Conservation (phyloP, 2,888 invertebrate species). For the Glyphotaelius pellucidus region DNA sequence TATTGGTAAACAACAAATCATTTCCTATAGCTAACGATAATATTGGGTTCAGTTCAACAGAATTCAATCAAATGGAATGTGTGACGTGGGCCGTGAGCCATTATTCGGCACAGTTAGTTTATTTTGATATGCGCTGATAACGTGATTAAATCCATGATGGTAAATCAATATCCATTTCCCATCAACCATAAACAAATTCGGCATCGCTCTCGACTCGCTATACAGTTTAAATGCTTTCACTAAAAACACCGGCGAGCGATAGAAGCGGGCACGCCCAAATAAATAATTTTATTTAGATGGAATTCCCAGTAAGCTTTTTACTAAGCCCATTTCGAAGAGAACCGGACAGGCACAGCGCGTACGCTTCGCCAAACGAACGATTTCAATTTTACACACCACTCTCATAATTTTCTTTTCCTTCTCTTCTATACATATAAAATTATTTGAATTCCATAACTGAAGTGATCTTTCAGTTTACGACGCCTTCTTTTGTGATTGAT, state of each 20-base stretch:
- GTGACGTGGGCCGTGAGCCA: conserved; percentile 9
- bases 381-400: background rate
- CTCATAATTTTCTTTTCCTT: background rate
- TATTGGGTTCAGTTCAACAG: background rate
- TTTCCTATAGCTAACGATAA: background rate
- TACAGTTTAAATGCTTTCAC: conserved; percentile 2
- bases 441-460: background rate
- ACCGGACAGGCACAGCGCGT: background rate
- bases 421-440: background rate
- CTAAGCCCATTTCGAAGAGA: background rate
- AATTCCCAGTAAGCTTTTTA: background rate
- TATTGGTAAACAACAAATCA: background rate
- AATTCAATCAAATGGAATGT: background rate
- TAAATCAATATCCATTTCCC: conserved; percentile 36
- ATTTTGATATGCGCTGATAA: conserved; percentile 45
- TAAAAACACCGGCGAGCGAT: background rate
- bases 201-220: background rate
- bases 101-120: conserved; percentile 37
- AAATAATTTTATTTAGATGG: background rate
- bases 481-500: too few species aligned
- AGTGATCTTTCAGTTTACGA: background rate
- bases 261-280: background rate
- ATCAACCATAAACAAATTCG: conserved; percentile 17
- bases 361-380: background rate
- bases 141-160: conserved; percentile 39